A percentile compares a stretch with the other conserved stretches of the same genome.
Conservation (phyloP, 1,140 invertebrate genomes). For the Aphis gossypii region DNA sequence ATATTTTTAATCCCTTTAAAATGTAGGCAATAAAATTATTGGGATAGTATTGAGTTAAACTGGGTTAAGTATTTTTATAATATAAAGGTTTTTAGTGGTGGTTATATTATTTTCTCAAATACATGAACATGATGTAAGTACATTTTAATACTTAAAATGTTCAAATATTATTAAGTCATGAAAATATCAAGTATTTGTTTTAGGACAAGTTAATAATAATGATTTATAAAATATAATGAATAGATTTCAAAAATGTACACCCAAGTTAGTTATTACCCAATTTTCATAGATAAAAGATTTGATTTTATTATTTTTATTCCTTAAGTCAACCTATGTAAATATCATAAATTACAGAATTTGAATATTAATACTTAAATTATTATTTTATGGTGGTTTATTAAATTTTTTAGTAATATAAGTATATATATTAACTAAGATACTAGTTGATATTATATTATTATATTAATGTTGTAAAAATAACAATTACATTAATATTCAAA, state of each 20-base stretch:
- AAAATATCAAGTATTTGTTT: neutral
- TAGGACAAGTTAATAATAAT: neutral
- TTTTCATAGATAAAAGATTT: neutral
- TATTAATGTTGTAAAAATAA: neutral
- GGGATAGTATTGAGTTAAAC: neutral
- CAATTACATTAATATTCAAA: neutral
- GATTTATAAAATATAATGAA: neutral
- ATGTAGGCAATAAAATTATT: neutral
- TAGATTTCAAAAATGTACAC: neutral
- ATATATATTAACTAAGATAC: neutral
- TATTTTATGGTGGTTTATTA: neutral
- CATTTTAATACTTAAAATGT: conserved; percentile 2
- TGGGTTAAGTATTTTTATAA: neutral
- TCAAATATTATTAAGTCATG: neutral
- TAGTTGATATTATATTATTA: neutral
- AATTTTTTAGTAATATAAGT: neutral
- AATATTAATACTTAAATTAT: neutral
- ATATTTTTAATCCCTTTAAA: neutral
- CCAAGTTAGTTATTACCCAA: neutral
- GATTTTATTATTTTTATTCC: neutral
- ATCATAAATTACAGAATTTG: neutral
- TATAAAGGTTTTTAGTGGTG: neutral
- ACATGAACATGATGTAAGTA: neutral
- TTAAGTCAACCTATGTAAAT: neutral
- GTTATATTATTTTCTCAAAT: neutral